These are phyloP conservation scores for Pogonocherus hispidulus DNA, from an alignment of 2,888 invertebrate genomes.

Conservation along the genomic window DNA sequence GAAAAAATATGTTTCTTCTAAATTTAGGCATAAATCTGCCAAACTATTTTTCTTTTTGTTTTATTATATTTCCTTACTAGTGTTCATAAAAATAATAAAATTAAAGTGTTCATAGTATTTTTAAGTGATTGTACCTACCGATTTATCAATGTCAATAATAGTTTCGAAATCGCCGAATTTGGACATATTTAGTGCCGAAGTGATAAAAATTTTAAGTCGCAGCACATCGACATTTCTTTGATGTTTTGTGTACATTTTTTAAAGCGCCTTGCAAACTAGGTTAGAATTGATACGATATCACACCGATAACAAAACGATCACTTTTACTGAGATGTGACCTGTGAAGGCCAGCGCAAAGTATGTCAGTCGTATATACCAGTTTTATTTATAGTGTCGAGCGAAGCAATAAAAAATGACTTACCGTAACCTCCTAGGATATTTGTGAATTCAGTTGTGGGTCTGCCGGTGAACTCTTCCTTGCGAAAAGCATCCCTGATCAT, in stretches of 20 bases:
- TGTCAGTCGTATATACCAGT: slow-evolving; percentile 61
- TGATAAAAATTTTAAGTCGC: background rate
- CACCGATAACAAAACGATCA: slow-evolving; percentile 52
- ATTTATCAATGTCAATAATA: background rate
- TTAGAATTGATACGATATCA: slow-evolving; percentile 53
- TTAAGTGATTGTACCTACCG: too few relatives aligned
- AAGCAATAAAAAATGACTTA: slow-evolving; percentile 72
- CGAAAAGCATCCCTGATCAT: slow-evolving; percentile 89
- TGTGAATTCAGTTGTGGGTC: slow-evolving; percentile 89
- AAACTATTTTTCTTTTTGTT: too few relatives aligned
- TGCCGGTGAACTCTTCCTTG: slow-evolving; percentile 88
- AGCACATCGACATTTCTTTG: background rate
- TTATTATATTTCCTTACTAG: too few relatives aligned
- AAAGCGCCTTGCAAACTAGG: slow-evolving; percentile 46
- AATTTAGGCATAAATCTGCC: too few relatives aligned
- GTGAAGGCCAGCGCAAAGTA: slow-evolving; percentile 63
- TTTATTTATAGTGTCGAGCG: slow-evolving; percentile 45
- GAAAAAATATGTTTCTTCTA: too few relatives aligned
- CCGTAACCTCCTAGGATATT: slow-evolving; percentile 90
- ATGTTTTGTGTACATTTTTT: slow-evolving; percentile 29
- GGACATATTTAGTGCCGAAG: background rate
- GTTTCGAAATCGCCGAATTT: background rate
- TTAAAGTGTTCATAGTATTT: too few relatives aligned
- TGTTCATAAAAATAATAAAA: too few relatives aligned
- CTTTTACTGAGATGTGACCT: slow-evolving; percentile 63